phyloP scores from a whole-genome alignment of 2,888 invertebrate species.

The Dermolepida albohirtum region DNA sequence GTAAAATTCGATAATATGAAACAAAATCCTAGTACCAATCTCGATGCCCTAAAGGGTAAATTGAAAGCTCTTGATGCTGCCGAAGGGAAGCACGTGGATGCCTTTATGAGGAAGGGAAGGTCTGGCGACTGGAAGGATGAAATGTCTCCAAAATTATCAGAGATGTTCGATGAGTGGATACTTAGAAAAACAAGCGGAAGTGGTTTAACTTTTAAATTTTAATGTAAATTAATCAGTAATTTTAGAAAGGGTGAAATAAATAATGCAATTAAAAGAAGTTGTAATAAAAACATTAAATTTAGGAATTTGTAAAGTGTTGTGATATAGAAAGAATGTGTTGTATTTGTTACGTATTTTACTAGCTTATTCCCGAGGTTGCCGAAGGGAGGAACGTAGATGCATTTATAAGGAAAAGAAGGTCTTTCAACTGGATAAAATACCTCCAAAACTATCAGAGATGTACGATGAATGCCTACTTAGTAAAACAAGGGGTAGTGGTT shows the following conservation, averaged over 20 bases:
- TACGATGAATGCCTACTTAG: conserved; percentile 80
- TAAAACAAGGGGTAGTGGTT: conserved; percentile 73
- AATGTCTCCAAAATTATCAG: conserved; percentile 79
- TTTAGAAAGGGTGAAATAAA: too few species aligned
- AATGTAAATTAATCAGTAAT: too few species aligned
- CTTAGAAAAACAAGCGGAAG: conserved; percentile 73
- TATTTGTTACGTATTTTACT: too few species aligned
- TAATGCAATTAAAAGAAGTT: conserved; percentile 6
- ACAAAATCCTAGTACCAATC: conserved; percentile 70
- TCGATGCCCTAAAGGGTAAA: conserved; percentile 48
- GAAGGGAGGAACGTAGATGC: conserved; percentile 31
- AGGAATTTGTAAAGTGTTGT: too few species aligned
- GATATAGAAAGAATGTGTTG: too few species aligned
- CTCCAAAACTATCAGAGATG: conserved; percentile 74
- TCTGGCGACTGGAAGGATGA: conserved; percentile 66
- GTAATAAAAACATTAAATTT: too few species aligned
- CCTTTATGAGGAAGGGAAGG: conserved; percentile 67
- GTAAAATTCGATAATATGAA: conserved; percentile 67
- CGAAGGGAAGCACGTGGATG: conserved; percentile 26
- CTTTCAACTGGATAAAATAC: conserved; percentile 72
- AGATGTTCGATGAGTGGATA: conserved; percentile 80
- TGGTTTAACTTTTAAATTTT: conserved; percentile 57
- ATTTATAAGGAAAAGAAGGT: conserved; percentile 67
- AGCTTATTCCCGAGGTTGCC: too few species aligned
- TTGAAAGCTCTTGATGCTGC: too few species aligned